Evolutionary conservation across 1,140 invertebrate genomes (phyloP), one percentile per base, ranked within the genome.

Genomic region (Tetragnatha versicolor): DNA sequence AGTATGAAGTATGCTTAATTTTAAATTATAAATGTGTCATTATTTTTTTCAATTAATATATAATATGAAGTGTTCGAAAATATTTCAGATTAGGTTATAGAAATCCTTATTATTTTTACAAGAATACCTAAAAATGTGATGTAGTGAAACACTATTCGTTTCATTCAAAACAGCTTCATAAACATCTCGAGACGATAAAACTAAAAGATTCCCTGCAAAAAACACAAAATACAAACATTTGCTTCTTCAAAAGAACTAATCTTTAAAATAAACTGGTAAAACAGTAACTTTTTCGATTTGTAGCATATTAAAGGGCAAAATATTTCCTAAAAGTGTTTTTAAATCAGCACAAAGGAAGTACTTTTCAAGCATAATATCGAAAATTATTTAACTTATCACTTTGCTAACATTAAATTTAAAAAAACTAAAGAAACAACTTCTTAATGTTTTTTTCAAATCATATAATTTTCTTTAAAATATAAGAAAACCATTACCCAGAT

Each of bases 61-160:
- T n/a, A n/a, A n/a, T n/a, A n/a, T n/a, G n/a, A n/a, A n/a, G n/a
- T n/a, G n/a, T n/a, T n/a, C n/a, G n/a, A n/a, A n/a, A n/a, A n/a
- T n/a, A n/a, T n/a, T n/a, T n/a, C n/a, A n/a, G n/a, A n/a, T n/a
- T n/a, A n/a, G n/a, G n/a, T n/a, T n/a, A n/a, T n/a, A n/a, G n/a
- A n/a, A n/a, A n/a, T n/a, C n/a, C n/a, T n/a, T n/a, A n/a, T n/a
- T n/a, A n/a, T n/a, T n/a, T n/a, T n/a, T n/a, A n/a, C n/a, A 17
- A 12, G 20, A 27, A 49, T 75, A 75, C 72, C 58, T 75, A 25
- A 75, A 75, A 75, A 75, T 35, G 35, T 49, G 33, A 35, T 75
- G 20, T 9, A 49, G 9, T n/a, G n/a, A 14, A 14, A 51, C 6
- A 9, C 35, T 75, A 25, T 45, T 22, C 7, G 58, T 49, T 35